Percentiles rank a stretch among this genome's conserved stretches.
Conservation (phyloP, 2,797 vertebrate species). For the Orientallactaga sibirica region DNA sequence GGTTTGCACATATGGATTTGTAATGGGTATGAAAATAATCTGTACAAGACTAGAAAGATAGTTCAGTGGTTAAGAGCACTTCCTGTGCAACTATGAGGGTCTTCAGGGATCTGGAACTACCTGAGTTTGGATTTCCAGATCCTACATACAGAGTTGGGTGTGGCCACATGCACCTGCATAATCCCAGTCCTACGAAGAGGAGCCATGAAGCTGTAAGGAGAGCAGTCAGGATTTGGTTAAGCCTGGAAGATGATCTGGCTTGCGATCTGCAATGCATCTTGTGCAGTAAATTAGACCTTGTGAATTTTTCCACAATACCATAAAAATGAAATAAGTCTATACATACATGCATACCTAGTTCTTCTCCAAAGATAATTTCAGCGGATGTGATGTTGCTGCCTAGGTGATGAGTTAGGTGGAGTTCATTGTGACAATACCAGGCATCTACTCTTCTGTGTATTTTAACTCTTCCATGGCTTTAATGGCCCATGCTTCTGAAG, state of each 20-base stretch:
- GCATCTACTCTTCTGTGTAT: neutral
- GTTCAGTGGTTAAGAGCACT: too few species aligned
- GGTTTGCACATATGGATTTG: neutral
- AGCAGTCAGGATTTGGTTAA: neutral
- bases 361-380: neutral
- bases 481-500: neutral
- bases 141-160: too few species aligned
- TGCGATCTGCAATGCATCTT: fast-evolving
- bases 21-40: too few species aligned
- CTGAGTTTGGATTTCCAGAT: too few species aligned
- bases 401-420: neutral
- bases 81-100: too few species aligned
- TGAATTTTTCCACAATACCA: neutral
- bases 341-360: neutral
- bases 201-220: neutral
- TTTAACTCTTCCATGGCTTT: neutral
- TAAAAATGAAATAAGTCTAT: neutral
- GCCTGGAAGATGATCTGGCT: fast-evolving
- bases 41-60: too few species aligned
- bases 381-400: neutral
- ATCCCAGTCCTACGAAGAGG: too few species aligned
- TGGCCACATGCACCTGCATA: too few species aligned
- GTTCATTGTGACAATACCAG: neutral
- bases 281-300: too few species aligned
- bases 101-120: too few species aligned